Conservation (phyloP, 1,140 invertebrate genomes). For the Drosophila kohkoa region DNA sequence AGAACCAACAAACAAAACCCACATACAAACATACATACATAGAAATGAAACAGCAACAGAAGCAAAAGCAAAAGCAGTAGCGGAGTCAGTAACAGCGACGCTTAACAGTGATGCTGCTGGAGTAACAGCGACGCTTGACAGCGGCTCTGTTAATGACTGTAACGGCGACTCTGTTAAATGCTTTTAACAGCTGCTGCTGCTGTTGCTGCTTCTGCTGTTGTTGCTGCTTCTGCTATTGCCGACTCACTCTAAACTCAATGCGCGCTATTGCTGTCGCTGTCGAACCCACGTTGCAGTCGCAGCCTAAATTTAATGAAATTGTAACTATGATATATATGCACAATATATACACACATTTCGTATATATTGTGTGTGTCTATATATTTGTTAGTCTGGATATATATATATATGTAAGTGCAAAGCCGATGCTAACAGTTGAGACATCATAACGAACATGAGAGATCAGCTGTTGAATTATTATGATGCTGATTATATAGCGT, state of each 20-base stretch:
- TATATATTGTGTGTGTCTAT: slow-evolving; percentile 24
- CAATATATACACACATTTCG: slow-evolving; percentile 49
- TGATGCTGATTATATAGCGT: slow-evolving; percentile 22
- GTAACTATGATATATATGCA: slow-evolving; percentile 50
- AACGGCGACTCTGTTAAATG: slow-evolving; percentile 12
- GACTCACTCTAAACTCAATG: slow-evolving; percentile 53
- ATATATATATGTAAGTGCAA: slow-evolving; percentile 57
- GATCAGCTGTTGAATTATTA: slow-evolving; percentile 31
- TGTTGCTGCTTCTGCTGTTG: slow-evolving; percentile 33
- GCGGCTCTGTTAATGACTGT: not conserved
- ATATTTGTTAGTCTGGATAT: slow-evolving; percentile 45
- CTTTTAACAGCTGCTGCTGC: slow-evolving; percentile 18
- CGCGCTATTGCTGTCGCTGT: slow-evolving; percentile 49
- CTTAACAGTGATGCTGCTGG: too few relatives aligned
- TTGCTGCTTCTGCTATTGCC: slow-evolving; percentile 26
- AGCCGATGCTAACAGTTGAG: slow-evolving; percentile 40
- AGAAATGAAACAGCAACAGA: slow-evolving; percentile 34
- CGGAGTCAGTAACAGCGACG: slow-evolving; percentile 13
- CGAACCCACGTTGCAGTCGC: slow-evolving; percentile 52
- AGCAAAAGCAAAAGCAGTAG: slow-evolving; percentile 26
- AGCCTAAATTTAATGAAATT: slow-evolving; percentile 43
- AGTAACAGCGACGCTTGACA: too few relatives aligned
- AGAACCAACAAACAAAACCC: slow-evolving; percentile 17
- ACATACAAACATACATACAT: not conserved
- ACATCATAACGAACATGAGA: slow-evolving; percentile 22